phyloP scores from a whole-genome alignment of 2,888 invertebrate genomes.

The Acrobasis consociella region DNA sequence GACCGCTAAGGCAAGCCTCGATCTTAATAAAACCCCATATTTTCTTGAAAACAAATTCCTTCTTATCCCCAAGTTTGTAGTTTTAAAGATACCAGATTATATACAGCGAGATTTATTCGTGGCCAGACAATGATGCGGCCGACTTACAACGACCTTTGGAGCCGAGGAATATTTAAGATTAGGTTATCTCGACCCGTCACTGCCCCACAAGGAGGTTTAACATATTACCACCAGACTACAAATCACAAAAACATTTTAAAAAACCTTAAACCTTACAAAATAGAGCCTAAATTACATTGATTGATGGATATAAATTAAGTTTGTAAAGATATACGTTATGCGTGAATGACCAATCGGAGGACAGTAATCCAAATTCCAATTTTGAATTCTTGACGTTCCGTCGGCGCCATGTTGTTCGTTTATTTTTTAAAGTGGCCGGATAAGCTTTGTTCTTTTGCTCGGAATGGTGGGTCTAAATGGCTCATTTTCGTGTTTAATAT shows the following conservation, averaged over 20 bases:
- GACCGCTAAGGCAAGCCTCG: not conserved
- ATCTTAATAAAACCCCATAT: not conserved
- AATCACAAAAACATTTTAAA: conserved; percentile 25
- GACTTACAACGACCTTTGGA: conserved; percentile 43
- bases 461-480: conserved; percentile 26
- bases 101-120: conserved; percentile 13
- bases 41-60: conserved; percentile 5
- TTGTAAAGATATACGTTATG: conserved; percentile 47
- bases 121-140: conserved; percentile 14
- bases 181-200: conserved; percentile 55
- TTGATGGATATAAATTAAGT: conserved; percentile 21
- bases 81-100: conserved; percentile 18
- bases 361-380: conserved; percentile 53
- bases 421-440: conserved; percentile 36
- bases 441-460: conserved; percentile 34
- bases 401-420: conserved; percentile 52
- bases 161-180: conserved; percentile 60
- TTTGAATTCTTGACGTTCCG: conserved; percentile 59
- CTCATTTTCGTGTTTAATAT: conserved; percentile 19
- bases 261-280: conserved; percentile 5
- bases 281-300: conserved; percentile 21
- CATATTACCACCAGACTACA: conserved; percentile 45
- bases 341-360: conserved; percentile 57
- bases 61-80: conserved; percentile 17
- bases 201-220: conserved; percentile 49